Evolutionary conservation across 2,888 invertebrate species (phyloP).

Genomic region (Hypena proboscidalis): DNA sequence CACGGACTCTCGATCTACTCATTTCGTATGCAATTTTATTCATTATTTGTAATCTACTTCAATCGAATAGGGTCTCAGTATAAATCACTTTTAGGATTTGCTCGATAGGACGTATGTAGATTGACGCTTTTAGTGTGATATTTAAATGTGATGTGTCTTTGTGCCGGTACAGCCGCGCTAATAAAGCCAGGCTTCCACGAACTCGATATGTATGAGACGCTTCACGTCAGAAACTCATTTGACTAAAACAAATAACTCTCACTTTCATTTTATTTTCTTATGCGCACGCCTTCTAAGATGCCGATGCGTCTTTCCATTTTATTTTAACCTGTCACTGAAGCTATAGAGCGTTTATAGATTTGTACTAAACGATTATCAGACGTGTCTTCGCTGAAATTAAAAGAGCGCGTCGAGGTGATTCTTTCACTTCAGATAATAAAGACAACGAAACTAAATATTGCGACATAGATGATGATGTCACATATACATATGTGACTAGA

Average conservation of each 20-base stretch:
- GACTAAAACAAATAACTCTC: slow-evolving; percentile 76
- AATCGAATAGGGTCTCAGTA: slow-evolving; percentile 81
- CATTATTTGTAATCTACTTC: slow-evolving; percentile 85
- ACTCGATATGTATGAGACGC: slow-evolving; percentile 66
- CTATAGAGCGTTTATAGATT: slow-evolving; percentile 34
- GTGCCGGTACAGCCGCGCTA: slow-evolving; percentile 67
- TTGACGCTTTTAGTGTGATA: slow-evolving; percentile 82
- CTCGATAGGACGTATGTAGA: slow-evolving; percentile 80
- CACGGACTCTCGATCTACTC: slow-evolving; percentile 76
- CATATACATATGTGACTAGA: neutral
- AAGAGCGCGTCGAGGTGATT: slow-evolving; percentile 27
- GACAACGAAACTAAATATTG: slow-evolving; percentile 24
- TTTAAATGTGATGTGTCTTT: slow-evolving; percentile 79
- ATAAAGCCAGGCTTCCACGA: slow-evolving; percentile 70
- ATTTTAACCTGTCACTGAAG: slow-evolving; percentile 57
- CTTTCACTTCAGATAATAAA: slow-evolving; percentile 28
- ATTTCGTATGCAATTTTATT: slow-evolving; percentile 85
- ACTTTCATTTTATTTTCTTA: slow-evolving; percentile 69
- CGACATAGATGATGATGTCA: neutral
- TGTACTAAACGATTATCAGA: slow-evolving; percentile 36
- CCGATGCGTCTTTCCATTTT: slow-evolving; percentile 62
- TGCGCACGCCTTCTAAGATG: slow-evolving; percentile 66
- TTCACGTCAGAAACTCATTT: slow-evolving; percentile 79
- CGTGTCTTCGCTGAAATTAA: slow-evolving; percentile 33
- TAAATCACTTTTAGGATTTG: slow-evolving; percentile 84